Evolutionary conservation across 2,797 vertebrate genomes (phyloP).

Genomic region (Diceros bicornis): DNA sequence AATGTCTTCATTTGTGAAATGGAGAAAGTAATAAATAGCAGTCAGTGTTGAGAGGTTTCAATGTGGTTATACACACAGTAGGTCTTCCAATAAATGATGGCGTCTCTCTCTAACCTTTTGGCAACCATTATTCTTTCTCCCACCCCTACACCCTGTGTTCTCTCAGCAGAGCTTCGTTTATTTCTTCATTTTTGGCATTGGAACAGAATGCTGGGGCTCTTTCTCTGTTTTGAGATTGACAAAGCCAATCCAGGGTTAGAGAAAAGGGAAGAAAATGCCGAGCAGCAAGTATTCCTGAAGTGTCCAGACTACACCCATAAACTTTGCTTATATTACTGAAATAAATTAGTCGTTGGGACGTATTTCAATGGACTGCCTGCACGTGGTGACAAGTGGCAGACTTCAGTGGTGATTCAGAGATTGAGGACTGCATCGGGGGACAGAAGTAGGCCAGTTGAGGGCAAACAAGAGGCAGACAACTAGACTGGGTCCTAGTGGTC

Average conservation of each 20-base stretch:
- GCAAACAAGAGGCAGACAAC: neutral
- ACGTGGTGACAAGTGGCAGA: neutral
- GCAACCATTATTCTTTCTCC: too few species aligned
- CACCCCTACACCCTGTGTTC: accelerated
- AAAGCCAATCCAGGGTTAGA: neutral
- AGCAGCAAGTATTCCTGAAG: neutral
- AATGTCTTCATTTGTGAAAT: too few species aligned
- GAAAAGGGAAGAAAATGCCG: neutral
- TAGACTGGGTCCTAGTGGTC: neutral
- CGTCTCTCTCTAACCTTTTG: neutral
- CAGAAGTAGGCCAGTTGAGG: neutral
- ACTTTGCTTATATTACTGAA: neutral
- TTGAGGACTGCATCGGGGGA: neutral
- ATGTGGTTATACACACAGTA: neutral
- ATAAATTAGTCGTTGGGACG: neutral
- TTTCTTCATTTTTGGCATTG: neutral
- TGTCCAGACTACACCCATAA: neutral
- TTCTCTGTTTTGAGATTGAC: neutral
- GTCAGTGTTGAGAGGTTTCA: neutral
- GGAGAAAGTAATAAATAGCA: neutral
- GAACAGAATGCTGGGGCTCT: neutral
- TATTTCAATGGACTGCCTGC: too few species aligned
- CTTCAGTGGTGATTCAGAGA: neutral
- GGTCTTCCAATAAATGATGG: neutral
- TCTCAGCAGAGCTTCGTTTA: neutral